Evolutionary conservation across 2,113 vertebrate species (phyloP), one percentile per base, ranked within the genome.

Genomic region (Campylomormyrus tamandua): DNA sequence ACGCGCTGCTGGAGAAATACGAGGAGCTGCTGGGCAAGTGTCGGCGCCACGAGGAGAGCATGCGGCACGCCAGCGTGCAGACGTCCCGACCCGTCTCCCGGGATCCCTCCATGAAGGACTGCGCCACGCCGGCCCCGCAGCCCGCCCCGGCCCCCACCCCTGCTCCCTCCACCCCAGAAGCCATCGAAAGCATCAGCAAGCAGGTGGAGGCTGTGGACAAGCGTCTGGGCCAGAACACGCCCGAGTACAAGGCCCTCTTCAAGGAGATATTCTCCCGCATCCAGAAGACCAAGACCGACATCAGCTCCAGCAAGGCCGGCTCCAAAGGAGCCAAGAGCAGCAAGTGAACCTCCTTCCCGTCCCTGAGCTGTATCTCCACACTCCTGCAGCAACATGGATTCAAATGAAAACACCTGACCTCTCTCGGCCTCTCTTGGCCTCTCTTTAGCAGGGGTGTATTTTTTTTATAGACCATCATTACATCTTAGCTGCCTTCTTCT

Each of bases 181-280:
- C 94, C 0, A 95, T 96, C 86, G 98, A 98, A 93, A 97, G 97
- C 92, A 97, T 99, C 92, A 99, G 97, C 95, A 96, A 97, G 93
- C 98, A 99, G 6, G 97, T 99, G 94, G 98, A 98, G 92, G 98
- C 98, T 0, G 98, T 98, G 92, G 98, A 99, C 96, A 98, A 98
- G 91, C 93, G 98, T 91, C 96, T 99, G 91, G 97, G 98, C 92
- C 98, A 99, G 94, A 98, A 97, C 95, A 98, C 99, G 49, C 98
- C 98, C 0, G 98, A 99, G 94, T 99, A 99, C 96, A 99, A 99
- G 93, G 97, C 98, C 1, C 97, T 99, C 88, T 99, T 99, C 94
- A 98, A 99, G 88, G 98, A 99, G 95, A 99, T 99, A 95, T 99
- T 99, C 94, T 98, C 97, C 90, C 97, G 98, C 70, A 96, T 99